phyloP scores from a whole-genome alignment of 2,113 vertebrate genomes.

The Epinephelus moara region DNA sequence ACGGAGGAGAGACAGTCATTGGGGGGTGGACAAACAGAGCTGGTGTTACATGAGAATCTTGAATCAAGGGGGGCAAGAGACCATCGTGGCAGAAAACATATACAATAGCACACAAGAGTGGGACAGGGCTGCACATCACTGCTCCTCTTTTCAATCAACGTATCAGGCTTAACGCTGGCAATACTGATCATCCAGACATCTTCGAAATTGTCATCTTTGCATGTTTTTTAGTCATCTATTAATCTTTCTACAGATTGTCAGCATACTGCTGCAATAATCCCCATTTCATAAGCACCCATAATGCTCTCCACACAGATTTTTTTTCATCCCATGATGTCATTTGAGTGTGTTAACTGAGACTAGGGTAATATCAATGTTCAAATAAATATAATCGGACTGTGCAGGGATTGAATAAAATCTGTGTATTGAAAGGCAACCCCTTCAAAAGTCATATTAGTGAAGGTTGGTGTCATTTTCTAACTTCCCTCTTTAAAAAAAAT shows the following conservation, averaged over 20 bases:
- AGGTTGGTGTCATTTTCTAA: neutral
- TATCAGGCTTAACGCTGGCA: constrained; percentile 6
- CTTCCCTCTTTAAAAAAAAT: neutral
- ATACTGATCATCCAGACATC: constrained; percentile 19
- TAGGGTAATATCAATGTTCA: constrained; percentile 21
- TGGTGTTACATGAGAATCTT: neutral
- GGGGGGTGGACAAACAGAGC: neutral
- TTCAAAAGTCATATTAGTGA: constrained; percentile 16
- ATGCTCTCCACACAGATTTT: constrained; percentile 61
- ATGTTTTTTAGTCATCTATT: constrained; percentile 21
- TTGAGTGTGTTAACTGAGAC: constrained; percentile 46
- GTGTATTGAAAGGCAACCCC: constrained; percentile 11
- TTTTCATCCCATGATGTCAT: constrained; percentile 57
- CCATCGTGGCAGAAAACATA: neutral
- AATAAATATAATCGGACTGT: constrained; percentile 22
- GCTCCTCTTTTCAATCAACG: constrained; percentile 28
- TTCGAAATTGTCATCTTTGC: constrained; percentile 18
- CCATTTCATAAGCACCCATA: constrained; percentile 61
- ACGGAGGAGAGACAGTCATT: neutral
- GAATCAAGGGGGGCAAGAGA: neutral
- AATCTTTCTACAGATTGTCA: constrained; percentile 48
- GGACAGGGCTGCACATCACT: constrained; percentile 35
- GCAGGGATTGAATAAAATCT: constrained; percentile 35
- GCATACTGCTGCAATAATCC: constrained; percentile 61
- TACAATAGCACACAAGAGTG: neutral